Evolutionary conservation across 2,797 vertebrate species (phyloP).

Genomic region (Microcaecilia unicolor): DNA sequence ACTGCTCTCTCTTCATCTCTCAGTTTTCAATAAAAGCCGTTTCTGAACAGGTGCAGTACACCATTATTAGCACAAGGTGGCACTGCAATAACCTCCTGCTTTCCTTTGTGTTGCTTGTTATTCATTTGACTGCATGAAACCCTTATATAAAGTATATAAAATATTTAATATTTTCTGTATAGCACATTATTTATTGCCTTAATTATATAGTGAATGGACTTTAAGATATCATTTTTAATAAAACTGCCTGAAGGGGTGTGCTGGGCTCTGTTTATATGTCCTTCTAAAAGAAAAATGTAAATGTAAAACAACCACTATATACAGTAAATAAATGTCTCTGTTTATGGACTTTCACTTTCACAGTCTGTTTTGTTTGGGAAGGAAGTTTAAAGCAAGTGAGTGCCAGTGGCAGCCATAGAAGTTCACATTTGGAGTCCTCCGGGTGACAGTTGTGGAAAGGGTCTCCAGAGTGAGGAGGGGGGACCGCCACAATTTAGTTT

Average conservation of each 20-base stretch:
- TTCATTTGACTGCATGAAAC: background rate
- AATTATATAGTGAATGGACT: background rate
- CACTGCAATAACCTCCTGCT: no score
- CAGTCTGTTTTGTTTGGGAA: background rate
- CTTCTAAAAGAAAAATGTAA: background rate
- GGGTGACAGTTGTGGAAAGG: no score
- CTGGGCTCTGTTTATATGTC: background rate
- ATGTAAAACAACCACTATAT: background rate
- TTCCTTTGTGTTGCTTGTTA: no score
- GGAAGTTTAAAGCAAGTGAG: background rate
- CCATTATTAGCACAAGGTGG: no score
- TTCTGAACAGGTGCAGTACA: no score
- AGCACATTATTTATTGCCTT: background rate
- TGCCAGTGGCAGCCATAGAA: no score
- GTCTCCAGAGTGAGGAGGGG: no score
- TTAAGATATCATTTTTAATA: background rate
- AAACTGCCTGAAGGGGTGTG: no score
- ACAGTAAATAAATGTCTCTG: background rate
- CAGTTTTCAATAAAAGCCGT: no score
- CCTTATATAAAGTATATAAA: background rate
- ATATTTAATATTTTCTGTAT: background rate
- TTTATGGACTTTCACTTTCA: background rate
- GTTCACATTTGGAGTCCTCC: constrained; percentile 15
- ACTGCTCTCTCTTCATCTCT: no score
- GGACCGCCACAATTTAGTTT: no score